Percentiles rank a stretch among this genome's conserved stretches.
phyloP scores from a whole-genome alignment of 2,113 vertebrate genomes.

The Nanorana parkeri region DNA sequence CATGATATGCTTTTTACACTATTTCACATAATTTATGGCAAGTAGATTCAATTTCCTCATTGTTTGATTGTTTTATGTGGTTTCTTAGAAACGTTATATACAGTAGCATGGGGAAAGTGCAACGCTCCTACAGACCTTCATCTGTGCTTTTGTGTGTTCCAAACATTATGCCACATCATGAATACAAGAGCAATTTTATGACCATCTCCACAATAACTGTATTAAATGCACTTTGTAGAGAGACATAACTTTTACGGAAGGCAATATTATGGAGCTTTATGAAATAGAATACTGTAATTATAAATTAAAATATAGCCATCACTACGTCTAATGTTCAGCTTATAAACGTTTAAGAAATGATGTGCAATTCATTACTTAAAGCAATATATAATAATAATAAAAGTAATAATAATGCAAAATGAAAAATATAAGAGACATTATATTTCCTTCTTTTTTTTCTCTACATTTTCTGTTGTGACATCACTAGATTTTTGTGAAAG shows the following conservation, averaged over 20 bases:
- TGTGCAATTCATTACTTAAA: no score
- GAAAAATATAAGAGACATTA: no score
- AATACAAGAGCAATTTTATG: neutral
- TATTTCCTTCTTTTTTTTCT: no score
- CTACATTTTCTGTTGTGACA: no score
- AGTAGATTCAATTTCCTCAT: conserved; percentile 42
- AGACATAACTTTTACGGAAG: neutral
- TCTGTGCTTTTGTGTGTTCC: neutral
- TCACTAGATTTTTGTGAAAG: no score
- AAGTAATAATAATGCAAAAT: no score
- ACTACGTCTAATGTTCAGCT: no score
- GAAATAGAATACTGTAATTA: no score
- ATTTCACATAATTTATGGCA: conserved; percentile 53
- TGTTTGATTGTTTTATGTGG: conserved; percentile 41
- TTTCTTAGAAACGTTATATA: conserved; percentile 23
- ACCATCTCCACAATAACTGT: neutral
- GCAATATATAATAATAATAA: no score
- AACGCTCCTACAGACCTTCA: neutral
- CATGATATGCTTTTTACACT: conserved; percentile 55
- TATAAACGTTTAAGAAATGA: no score
- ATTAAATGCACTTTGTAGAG: neutral
- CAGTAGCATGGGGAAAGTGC: neutral
- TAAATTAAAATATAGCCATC: no score
- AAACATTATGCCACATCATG: neutral
- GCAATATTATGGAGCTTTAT: neutral